Conservation (phyloP, 2,113 vertebrate species). For the Entosphenus tridentatus region DNA sequence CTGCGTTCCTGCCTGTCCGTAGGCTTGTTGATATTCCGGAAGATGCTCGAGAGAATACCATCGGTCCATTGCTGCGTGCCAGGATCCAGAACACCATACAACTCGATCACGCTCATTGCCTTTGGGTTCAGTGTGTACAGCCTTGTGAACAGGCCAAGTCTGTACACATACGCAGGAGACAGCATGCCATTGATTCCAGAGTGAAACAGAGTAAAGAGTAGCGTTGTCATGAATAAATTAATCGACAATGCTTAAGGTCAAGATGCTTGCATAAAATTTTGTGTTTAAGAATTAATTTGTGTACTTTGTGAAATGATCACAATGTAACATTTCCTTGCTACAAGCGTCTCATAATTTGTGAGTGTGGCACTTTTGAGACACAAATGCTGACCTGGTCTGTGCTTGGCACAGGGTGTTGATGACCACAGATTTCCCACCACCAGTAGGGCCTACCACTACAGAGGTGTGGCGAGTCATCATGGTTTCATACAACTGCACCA, state of each 20-base stretch:
- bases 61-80: conserved; percentile 76
- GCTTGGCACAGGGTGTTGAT: conserved; percentile 66
- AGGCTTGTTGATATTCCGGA: conserved; percentile 67
- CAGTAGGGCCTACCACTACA: conserved; percentile 82
- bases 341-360: no score
- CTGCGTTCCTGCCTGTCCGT: conserved; percentile 54
- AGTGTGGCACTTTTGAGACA: no score
- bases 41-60: conserved; percentile 83
- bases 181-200: neutral
- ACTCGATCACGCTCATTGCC: conserved; percentile 71
- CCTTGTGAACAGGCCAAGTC: conserved; percentile 54
- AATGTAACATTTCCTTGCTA: no score
- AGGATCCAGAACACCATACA: conserved; percentile 75
- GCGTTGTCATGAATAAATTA: neutral
- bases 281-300: neutral
- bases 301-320: neutral
- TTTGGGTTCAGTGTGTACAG: conserved; percentile 69
- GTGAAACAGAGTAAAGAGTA: neutral
- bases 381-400: conserved; percentile 49
- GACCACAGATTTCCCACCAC: conserved; percentile 85
- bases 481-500: conserved; percentile 88
- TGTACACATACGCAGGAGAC: conserved; percentile 14
- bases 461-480: conserved; percentile 92
- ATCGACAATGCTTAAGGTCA: neutral
- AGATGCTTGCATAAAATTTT: neutral